Percentiles rank a stretch among this genome's conserved stretches.
Evolutionary conservation across 1,140 invertebrate genomes (phyloP).

Genomic region (Pseudachorutes palmiensis): DNA sequence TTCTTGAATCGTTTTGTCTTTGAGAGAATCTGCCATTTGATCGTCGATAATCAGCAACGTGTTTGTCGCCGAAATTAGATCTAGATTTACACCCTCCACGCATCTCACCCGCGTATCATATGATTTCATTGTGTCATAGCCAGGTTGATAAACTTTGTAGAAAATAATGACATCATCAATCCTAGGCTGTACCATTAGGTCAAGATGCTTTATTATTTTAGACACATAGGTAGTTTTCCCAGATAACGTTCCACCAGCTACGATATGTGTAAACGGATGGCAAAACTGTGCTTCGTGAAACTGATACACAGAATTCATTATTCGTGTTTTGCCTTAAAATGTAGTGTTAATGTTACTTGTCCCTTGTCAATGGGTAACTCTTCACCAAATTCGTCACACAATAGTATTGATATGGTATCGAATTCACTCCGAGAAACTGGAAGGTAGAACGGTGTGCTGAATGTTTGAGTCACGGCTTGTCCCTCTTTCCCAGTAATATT

Average conservation of each 20-base stretch:
- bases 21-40: slow-evolving; percentile 6
- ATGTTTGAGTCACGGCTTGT: background rate
- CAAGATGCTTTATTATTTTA: background rate
- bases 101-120: background rate
- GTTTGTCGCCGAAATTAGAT: background rate
- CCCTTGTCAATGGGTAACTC: slow-evolving; percentile 14
- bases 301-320: background rate
- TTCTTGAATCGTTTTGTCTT: slow-evolving; percentile 19
- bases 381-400: slow-evolving; percentile 21
- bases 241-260: background rate
- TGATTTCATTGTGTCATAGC: slow-evolving; percentile 2
- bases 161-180: background rate
- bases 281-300: background rate
- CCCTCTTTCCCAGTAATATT: slow-evolving; percentile 4
- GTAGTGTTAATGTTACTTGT: slow-evolving; percentile 7
- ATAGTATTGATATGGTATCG: slow-evolving; percentile 9
- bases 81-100: background rate
- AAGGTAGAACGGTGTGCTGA: background rate
- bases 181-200: background rate
- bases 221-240: background rate
- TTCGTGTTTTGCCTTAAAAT: slow-evolving; percentile 9
- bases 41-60: slow-evolving; percentile 1
- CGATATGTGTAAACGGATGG: background rate
- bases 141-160: background rate
- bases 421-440: background rate